These are phyloP conservation scores for Caradrina clavipalpis DNA, from an alignment of 2,888 invertebrate species.

Conservation along the genomic window DNA sequence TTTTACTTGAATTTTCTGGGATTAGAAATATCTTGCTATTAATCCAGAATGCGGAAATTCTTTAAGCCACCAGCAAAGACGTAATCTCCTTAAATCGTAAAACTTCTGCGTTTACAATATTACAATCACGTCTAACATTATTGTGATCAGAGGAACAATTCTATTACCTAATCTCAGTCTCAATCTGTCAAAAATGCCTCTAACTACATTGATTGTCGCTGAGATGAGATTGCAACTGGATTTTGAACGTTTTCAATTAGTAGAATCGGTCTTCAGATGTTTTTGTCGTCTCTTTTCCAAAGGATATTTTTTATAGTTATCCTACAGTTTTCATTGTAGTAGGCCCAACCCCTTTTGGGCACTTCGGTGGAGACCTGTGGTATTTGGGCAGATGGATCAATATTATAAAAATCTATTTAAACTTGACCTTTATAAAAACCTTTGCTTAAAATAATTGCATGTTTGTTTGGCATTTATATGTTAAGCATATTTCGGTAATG, in stretches of 20 bases:
- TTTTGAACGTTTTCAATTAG: no score
- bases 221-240: no score
- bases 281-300: not conserved
- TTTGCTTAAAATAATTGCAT: not conserved
- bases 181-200: no score
- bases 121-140: not conserved
- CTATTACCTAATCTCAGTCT: no score
- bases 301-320: not conserved
- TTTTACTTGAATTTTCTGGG: not conserved
- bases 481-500: not conserved
- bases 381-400: not conserved
- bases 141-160: not conserved
- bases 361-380: not conserved
- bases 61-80: not conserved
- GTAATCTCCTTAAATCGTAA: conserved; percentile 1
- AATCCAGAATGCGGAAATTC: conserved; percentile 19
- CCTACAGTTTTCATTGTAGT: no score
- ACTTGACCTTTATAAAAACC: conserved; percentile 7
- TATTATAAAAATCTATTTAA: not conserved
- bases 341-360: no score
- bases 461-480: conserved; percentile 11
- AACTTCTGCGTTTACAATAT: not conserved
- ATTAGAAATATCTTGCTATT: conserved; percentile 1
- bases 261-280: no score
- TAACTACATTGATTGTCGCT: no score